Base-by-base conservation (phyloP, 1,140 invertebrate species). In the Zaprionus davidi region DNA sequence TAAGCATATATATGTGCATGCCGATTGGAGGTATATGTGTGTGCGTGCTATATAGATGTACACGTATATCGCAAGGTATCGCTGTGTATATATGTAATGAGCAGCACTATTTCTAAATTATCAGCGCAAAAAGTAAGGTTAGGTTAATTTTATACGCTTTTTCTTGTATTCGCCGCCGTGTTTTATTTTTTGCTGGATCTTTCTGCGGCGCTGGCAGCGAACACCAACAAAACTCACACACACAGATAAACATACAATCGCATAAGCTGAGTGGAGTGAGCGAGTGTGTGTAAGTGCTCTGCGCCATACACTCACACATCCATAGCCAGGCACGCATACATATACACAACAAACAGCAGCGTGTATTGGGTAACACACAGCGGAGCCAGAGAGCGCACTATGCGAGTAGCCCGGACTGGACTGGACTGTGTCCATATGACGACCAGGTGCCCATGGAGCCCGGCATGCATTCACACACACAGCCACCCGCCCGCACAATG, bases 181-280 rank as follows among this genome's bases (percentile, higher is more conserved):
- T 88, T 85, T 90, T 77, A 76, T 88, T 88, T 88, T 88, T 90
- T 90, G 85, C 85, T 90, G 85, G 85, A 90, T 90, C 85, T 90
- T 90, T 90, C 85, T 90, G 86, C 71, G 85, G 86, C 79, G 84
- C 79, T 86, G 83, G 83, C 85, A 88, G 55, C 55, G 65, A 34
- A 28, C 66, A 69, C 55, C 73, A 71, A 71, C 68, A 76, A 76
- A 71, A 70, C 59, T 71, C 71, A 79, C 66, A 65, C 17, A 56
- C 65, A 49, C 5, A 63, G 3, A 44, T 12, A 59, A 17, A 41
- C 58, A 63, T 24, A 56, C 46, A 51, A 22, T 22, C 20, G 44
- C 31, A 70, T 58, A 55, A 60, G 49, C 36, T 53, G 51, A 68
- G 51, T 46, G 38, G 58, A 24, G 36, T 49, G 62, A 66, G 64